Conservation (phyloP, 2,113 vertebrate species). For the Nicator chloris region DNA sequence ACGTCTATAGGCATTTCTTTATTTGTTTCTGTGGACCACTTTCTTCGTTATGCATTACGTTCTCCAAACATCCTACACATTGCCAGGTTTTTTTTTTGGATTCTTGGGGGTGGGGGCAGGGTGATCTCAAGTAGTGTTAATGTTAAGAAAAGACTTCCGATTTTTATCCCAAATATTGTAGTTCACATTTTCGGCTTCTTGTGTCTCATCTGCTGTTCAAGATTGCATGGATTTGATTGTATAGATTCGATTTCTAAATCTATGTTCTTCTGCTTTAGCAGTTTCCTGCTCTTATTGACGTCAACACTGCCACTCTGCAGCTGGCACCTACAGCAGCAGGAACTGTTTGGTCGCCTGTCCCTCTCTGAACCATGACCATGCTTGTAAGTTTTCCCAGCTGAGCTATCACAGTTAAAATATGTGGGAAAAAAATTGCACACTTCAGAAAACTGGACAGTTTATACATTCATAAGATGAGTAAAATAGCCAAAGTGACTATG, state of each 20-base stretch:
- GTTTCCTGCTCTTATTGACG: background rate
- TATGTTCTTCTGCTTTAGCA: background rate
- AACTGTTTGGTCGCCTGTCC: background rate
- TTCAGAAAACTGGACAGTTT: background rate
- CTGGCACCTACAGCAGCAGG: background rate
- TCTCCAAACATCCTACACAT: background rate
- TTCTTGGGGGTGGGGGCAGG: rapidly evolving
- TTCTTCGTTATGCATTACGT: background rate
- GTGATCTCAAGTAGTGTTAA: background rate
- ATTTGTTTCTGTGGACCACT: background rate
- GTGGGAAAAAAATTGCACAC: background rate
- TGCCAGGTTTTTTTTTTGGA: background rate
- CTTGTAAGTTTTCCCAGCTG: background rate
- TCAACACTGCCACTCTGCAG: background rate
- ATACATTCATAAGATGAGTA: background rate
- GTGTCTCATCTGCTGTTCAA: background rate
- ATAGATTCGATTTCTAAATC: background rate
- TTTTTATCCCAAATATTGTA: background rate
- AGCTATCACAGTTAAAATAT: background rate
- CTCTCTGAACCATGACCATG: background rate
- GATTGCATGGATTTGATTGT: background rate
- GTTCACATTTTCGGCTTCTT: background rate
- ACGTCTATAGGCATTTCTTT: background rate
- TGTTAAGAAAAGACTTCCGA: background rate
- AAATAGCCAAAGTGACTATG: background rate